A percentile compares a stretch with the other conserved stretches of the same genome.
phyloP scores from a whole-genome alignment of 2,113 vertebrate species.

The Elephantulus edwardii region DNA sequence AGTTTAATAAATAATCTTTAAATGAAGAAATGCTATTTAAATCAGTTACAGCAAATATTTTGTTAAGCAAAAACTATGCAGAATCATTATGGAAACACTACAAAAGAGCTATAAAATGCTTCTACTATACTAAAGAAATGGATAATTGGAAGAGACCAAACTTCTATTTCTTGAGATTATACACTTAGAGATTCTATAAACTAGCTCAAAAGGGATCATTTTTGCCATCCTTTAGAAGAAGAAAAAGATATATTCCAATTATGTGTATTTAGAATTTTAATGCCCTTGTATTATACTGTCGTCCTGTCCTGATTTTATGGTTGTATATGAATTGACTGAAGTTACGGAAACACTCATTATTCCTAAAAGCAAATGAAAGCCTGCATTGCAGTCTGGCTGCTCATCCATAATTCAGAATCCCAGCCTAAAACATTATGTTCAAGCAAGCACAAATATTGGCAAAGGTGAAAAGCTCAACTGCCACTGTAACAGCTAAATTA shows the following conservation, averaged over 20 bases:
- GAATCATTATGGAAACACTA: background rate
- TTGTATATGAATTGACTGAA: slow-evolving; percentile 63
- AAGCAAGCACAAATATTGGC: slow-evolving; percentile 79
- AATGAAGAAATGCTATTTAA: background rate
- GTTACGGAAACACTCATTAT: slow-evolving; percentile 67
- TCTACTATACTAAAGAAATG: background rate
- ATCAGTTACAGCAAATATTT: background rate
- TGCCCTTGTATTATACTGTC: background rate
- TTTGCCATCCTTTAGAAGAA: background rate
- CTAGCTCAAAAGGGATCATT: background rate
- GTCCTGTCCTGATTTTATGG: background rate
- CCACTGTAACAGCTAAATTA: slow-evolving; percentile 68
- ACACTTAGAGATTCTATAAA: background rate
- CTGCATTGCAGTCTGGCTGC: slow-evolving; percentile 78
- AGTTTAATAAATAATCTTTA: background rate
- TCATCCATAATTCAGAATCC: slow-evolving; percentile 85
- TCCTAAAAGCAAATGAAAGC: slow-evolving; percentile 70
- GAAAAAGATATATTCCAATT: slow-evolving; percentile 27
- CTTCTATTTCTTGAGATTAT: background rate
- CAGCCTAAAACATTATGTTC: slow-evolving; percentile 79
- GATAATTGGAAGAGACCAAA: background rate
- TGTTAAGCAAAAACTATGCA: background rate
- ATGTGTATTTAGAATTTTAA: background rate
- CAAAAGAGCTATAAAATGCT: background rate
- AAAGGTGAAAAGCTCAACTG: slow-evolving; percentile 78